Evolutionary conservation across 2,113 vertebrate genomes (phyloP).

Genomic region (Plestiodon gilberti): DNA sequence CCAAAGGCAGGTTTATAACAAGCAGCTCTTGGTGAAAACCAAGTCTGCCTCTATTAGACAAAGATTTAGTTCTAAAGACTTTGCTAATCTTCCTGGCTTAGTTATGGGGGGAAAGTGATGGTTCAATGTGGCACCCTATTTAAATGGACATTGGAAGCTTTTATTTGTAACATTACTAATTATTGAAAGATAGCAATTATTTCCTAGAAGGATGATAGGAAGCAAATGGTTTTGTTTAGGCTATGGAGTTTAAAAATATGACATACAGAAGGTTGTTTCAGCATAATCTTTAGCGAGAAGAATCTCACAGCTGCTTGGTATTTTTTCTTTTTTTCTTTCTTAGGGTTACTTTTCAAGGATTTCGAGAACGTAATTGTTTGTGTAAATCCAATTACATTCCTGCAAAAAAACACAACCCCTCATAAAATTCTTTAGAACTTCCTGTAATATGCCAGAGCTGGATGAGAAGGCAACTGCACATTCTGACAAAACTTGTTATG

Average conservation of each 20-base stretch:
- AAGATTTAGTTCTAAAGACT: constrained; percentile 72
- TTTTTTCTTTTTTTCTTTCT: background rate
- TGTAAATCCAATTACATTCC: background rate
- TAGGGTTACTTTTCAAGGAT: accelerated
- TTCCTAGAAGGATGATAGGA: background rate
- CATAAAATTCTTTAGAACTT: background rate
- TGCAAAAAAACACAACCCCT: accelerated
- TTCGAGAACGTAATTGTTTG: too few species aligned
- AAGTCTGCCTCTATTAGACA: constrained; percentile 68
- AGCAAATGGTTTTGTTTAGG: constrained; percentile 17
- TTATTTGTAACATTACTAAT: background rate
- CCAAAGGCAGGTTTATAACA: constrained; percentile 58
- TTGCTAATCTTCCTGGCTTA: constrained; percentile 51
- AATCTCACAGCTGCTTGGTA: background rate
- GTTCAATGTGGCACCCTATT: constrained; percentile 48
- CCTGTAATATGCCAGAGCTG: accelerated
- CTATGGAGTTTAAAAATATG: background rate
- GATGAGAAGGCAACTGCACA: background rate
- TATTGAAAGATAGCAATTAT: background rate
- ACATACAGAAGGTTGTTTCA: background rate
- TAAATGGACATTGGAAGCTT: constrained; percentile 54
- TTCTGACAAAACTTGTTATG: background rate
- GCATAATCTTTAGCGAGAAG: background rate
- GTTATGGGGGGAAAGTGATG: constrained; percentile 35
- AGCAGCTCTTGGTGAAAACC: constrained; percentile 69